A percentile compares a stretch with the other conserved stretches of the same genome.
These are phyloP conservation scores for Noctilio leporinus DNA, from an alignment of 2,113 vertebrate species.

Conservation along the genomic window DNA sequence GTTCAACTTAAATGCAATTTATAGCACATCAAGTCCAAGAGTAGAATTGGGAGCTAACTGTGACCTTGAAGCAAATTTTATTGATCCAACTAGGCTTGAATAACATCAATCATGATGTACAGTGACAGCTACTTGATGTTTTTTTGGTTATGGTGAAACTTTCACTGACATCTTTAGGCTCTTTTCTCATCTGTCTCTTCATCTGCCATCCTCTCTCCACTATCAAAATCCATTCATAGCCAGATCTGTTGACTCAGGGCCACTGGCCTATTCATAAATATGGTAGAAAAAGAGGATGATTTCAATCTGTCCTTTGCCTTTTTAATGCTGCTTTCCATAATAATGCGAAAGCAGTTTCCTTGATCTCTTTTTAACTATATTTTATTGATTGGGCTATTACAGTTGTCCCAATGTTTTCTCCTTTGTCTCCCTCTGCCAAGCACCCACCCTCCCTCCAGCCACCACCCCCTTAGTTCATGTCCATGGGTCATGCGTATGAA, in stretches of 20 bases:
- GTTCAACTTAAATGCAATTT: slow-evolving; percentile 1
- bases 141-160: slow-evolving; percentile 32
- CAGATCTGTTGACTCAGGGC: background rate
- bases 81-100: slow-evolving; percentile 43
- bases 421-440: too few relatives aligned
- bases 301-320: background rate
- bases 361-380: too few relatives aligned
- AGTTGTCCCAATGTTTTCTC: too few relatives aligned
- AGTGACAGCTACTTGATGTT: slow-evolving; percentile 15
- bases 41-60: slow-evolving; percentile 22
- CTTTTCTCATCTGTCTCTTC: slow-evolving; percentile 38
- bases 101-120: slow-evolving; percentile 35
- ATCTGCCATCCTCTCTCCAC: background rate
- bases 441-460: too few relatives aligned
- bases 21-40: background rate
- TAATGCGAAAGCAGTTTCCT: background rate
- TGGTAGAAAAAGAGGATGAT: background rate
- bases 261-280: background rate
- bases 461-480: too few relatives aligned
- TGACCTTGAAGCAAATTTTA: slow-evolving; percentile 42
- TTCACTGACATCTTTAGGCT: background rate
- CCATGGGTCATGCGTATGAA: too few relatives aligned
- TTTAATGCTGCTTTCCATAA: background rate
- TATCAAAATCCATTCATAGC: slow-evolving; percentile 22
- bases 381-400: too few relatives aligned